Evolutionary conservation across 2,113 vertebrate species (phyloP), one percentile per base, ranked within the genome.

Genomic region (Nibea albiflora): DNA sequence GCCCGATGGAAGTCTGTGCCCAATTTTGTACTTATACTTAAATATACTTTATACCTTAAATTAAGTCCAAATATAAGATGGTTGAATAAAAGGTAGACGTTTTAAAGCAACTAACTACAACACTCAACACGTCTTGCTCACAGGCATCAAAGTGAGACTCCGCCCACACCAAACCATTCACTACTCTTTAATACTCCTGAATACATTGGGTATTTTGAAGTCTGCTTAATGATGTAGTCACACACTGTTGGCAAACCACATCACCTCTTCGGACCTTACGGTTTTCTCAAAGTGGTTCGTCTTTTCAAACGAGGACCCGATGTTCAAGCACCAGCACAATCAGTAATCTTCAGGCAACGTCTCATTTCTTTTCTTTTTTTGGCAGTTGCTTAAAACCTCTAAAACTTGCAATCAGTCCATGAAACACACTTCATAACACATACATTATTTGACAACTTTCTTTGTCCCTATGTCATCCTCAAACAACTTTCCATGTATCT

Each of bases 201-300:
- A 39, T 20, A 22, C 66, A 57, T 15, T 24, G 62, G 15, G 44
- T 75, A 39, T 54, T 58, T 16, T 53, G 47, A 73, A 65, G 22
- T 42, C 14, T 63, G 10, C 7, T 31, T 22, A 26, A 52, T 17
- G 4, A 56, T 31, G 49, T 20, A 31, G 46, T 73, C 17, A 6
- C 31, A 19, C 14, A 19, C 20, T 42, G 50, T 49, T 42, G 44
- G 24, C 39, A 54, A 20, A 15, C 9, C 24, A 73, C 26, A 12
- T 49, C 22, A 24, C 35, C 9, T 46, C 5, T 57, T 35, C 7
- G 68, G 19, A 50, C 15, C 11, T 0, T 17, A 47, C 56, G 28
- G 68, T 58, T 65, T 73, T 22, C 19, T 72, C 58, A 56, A 46
- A 53, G 42, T 63, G 64, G 20, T 31, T 58, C 5, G 7, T 76